Conservation (phyloP, 2,888 invertebrate species). For the Celastrina argiolus region DNA sequence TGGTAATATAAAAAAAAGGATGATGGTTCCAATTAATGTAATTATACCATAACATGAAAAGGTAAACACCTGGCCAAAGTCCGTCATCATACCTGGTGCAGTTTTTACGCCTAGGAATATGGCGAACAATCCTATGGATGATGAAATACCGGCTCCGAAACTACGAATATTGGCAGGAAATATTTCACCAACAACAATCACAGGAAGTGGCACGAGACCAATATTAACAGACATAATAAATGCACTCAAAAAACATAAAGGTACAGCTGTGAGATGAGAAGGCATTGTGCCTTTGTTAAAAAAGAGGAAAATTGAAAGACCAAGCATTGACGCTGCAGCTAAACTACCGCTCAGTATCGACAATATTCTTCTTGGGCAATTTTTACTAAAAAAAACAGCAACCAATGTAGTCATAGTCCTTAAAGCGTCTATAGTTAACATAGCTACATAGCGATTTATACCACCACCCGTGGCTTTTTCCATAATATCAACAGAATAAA, state of each 20-base stretch:
- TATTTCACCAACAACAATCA: conserved; percentile 16
- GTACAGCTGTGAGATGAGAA: neutral
- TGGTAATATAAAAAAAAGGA: conserved; percentile 3
- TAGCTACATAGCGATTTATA: neutral
- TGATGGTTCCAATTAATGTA: neutral
- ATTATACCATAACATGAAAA: conserved; percentile 7
- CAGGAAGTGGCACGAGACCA: conserved; percentile 2
- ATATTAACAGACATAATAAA: conserved; percentile 3
- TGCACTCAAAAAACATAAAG: neutral
- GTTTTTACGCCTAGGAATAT: neutral
- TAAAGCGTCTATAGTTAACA: neutral
- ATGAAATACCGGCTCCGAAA: conserved; percentile 7
- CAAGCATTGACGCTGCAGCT: neutral
- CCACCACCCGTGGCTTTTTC: neutral
- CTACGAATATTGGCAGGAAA: conserved; percentile 1
- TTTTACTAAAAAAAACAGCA: neutral
- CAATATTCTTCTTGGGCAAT: neutral
- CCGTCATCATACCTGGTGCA: conserved; percentile 8
- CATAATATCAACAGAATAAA: conserved; percentile 3
- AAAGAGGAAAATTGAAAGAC: neutral
- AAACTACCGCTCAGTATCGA: neutral
- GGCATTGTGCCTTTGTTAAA: neutral
- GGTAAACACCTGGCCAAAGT: neutral
- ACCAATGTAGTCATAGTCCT: neutral
- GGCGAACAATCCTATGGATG: neutral